phyloP scores from a whole-genome alignment of 2,113 vertebrate genomes.

The Cyanistes caeruleus region DNA sequence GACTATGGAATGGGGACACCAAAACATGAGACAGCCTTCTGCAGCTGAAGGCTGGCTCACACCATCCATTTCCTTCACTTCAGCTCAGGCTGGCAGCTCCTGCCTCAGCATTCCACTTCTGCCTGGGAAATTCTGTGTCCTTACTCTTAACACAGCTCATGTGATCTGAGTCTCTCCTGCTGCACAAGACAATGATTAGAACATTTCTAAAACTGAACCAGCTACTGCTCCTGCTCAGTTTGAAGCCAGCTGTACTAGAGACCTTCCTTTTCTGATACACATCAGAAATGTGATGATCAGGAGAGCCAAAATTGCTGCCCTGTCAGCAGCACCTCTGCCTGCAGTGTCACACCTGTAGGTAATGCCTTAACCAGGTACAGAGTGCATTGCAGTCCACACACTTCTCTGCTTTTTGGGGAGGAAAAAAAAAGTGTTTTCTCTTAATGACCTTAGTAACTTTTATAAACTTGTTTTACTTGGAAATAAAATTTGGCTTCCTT shows the following conservation, averaged over 20 bases:
- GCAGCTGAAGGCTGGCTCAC: background rate
- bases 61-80: rapidly evolving
- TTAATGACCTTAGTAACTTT: background rate
- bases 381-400: background rate
- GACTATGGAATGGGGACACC: background rate
- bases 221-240: background rate
- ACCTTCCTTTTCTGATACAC: background rate
- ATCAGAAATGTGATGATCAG: too few relatives aligned
- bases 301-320: background rate
- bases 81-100: background rate
- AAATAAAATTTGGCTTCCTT: background rate
- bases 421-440: background rate
- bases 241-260: background rate
- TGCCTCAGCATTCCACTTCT: background rate
- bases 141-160: background rate
- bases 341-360: background rate
- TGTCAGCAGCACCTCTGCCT: background rate
- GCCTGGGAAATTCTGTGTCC: background rate
- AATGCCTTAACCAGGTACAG: background rate
- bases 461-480: background rate
- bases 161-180: background rate
- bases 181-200: background rate
- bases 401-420: background rate
- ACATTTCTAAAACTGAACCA: background rate
- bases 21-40: background rate